phyloP scores from a whole-genome alignment of 2,797 vertebrate species.

The Arrhamphus sclerolepis region DNA sequence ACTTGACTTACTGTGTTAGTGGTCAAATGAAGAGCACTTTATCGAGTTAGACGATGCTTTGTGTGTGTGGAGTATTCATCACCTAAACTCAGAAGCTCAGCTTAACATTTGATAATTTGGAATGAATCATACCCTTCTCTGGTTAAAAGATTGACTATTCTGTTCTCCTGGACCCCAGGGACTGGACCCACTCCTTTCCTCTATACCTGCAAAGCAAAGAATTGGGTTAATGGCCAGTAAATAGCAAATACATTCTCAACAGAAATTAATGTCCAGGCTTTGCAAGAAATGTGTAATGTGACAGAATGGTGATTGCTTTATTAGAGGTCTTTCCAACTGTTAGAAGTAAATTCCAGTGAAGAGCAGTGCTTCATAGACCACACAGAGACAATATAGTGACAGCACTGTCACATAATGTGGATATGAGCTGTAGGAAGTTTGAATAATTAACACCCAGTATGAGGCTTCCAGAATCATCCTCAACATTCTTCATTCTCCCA shows the following conservation, averaged over 20 bases:
- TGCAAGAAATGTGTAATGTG: constrained; percentile 46
- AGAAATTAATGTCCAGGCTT: constrained; percentile 19
- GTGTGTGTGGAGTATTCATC: background rate
- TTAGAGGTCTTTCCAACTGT: constrained; percentile 41
- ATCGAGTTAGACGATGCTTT: background rate
- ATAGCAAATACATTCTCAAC: constrained; percentile 15
- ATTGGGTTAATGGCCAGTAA: constrained; percentile 35
- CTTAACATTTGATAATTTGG: constrained; percentile 4
- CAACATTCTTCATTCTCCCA: constrained; percentile 71
- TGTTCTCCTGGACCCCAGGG: constrained; percentile 90
- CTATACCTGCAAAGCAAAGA: constrained; percentile 83
- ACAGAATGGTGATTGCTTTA: constrained; percentile 55
- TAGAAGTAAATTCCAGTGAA: constrained; percentile 49
- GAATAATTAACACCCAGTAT: constrained; percentile 80
- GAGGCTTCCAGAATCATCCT: constrained; percentile 73
- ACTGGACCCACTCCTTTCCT: constrained; percentile 87
- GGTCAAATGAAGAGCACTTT: constrained; percentile 1
- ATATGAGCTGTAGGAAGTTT: constrained; percentile 78
- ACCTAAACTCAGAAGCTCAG: background rate
- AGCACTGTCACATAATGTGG: constrained; percentile 69
- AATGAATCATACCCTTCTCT: constrained; percentile 85
- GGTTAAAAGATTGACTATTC: constrained; percentile 88
- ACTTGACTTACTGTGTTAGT: background rate
- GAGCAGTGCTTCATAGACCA: constrained; percentile 58
- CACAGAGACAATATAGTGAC: constrained; percentile 65